phyloP scores from a whole-genome alignment of 2,113 vertebrate species.

The Ibidorhyncha struthersii region DNA sequence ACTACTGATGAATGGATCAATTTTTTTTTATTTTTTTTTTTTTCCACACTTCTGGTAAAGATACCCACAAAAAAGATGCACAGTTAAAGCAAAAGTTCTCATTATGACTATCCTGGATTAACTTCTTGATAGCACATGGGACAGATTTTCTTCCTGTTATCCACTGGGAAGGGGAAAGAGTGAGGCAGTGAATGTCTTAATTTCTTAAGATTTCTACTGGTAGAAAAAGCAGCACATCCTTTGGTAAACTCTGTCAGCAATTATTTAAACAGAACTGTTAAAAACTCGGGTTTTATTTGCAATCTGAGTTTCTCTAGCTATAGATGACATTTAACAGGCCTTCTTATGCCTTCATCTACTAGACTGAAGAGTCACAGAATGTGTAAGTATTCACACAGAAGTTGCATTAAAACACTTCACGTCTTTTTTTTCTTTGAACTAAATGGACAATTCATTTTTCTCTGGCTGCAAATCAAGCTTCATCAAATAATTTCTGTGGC shows the following conservation, averaged over 20 bases:
- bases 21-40: too few relatives aligned
- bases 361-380: background rate
- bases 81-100: background rate
- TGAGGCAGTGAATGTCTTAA: background rate
- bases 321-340: background rate
- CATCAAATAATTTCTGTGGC: background rate
- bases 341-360: background rate
- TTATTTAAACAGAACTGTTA: background rate
- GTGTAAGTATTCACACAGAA: background rate
- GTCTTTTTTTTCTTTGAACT: background rate
- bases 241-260: rapidly evolving
- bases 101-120: background rate
- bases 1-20: background rate
- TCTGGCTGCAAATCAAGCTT: background rate
- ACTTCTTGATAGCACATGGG: background rate
- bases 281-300: background rate
- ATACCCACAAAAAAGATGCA: rapidly evolving
- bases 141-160: background rate
- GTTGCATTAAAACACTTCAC: background rate
- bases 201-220: background rate
- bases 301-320: background rate
- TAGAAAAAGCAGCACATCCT: background rate
- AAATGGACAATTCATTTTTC: background rate
- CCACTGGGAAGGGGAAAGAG: background rate
- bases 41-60: background rate